Evolutionary conservation across 1,140 invertebrate species (phyloP), one percentile per base, ranked within the genome.

Genomic region (Leptinotarsa lineolata): DNA sequence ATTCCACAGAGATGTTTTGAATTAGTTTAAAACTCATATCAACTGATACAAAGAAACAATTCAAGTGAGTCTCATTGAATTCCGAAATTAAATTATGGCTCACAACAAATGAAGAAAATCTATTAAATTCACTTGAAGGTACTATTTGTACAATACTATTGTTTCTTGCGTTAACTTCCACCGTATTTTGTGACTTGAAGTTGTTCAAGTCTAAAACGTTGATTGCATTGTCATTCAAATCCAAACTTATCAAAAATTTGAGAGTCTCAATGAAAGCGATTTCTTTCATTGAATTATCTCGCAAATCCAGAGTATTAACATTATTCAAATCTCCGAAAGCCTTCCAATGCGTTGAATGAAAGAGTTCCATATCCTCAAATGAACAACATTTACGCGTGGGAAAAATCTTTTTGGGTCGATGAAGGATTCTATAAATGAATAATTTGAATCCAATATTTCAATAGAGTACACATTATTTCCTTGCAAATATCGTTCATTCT

Each of bases 391-490:
- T 5, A 54, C n/a, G 13, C 16, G 48, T 15, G 48, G 6, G 4
- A 54, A 54, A 54, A 54, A 18, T 16, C 48, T 54, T 54, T 4
- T 54, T 54, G 48, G 48, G 15, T 54, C 6, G 48, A 16, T 16
- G 48, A 54, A 54, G 15, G 48, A 54, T 18, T 54, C 48, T 54
- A 54, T 54, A 16, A 4, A 2, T 54, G 48, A 54, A 54, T 54
- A 54, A 54, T 54, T 54, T 54, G 48, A 54, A 18, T 54, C n/a
- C 48, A 54, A 16, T 54, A 54, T 54, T 54, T 54, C 48, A 16
- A 54, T 54, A n/a, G 0, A 16, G 48, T 18, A 16, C 6, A 54
- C 48, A 18, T 54, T 0, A n/a, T 54, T 54, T 4, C 0, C 3
- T 18, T 16, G 16, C 4, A 54, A 4, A 2, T 5, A n/a, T 54